Base-by-base conservation (phyloP, 2,888 invertebrate species). In the Acanthoscelides obtectus region DNA sequence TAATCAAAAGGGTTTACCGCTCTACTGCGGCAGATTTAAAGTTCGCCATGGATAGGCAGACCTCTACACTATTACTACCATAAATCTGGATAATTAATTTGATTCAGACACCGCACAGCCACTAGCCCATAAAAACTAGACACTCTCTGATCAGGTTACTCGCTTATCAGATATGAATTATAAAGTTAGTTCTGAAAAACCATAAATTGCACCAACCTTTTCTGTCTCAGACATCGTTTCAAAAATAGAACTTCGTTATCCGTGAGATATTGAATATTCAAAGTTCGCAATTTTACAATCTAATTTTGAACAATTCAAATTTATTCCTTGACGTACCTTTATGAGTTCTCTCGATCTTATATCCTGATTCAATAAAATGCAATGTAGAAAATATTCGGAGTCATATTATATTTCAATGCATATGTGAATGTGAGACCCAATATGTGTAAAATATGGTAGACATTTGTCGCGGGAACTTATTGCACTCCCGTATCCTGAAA, bases 51-150 rank as follows among this genome's bases (percentile, higher is more conserved):
- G 45, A 6, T 1, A 66, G 21, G 8, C 21, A 21, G 20, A 17
- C 66, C 20, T 22, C 20, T 66, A 17, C 66, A 66, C 66, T 66
- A 66, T 66, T 66, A 66, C 21, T 78, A 78, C 77, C 79, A 80
- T 83, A 83, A 83, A 83, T 84, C 82, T 79, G 76, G 77, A 80
- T 81, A 84, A 83, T 83, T 84, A 84, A 84, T 84, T 84, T 83
- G 80, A 81, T 81, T 81, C 82, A 77, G 75, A 75, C 76, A 74
- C 78, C 81, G 82, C 12, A 20, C 1, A 66, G 12, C 20, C 66
- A 20, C 21, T 20, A 19, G 5, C 3, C 25, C 25, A 3, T 5
- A 45, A 45, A 45, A 45, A 45, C 17, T 12, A 1, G 45, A 45
- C n/a, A n/a, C n/a, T n/a, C n/a, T n/a, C n/a, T n/a, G n/a, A n/a